These are phyloP conservation scores for Fistularia tabacaria DNA, from an alignment of 2,797 vertebrate genomes.

Conservation along the genomic window DNA sequence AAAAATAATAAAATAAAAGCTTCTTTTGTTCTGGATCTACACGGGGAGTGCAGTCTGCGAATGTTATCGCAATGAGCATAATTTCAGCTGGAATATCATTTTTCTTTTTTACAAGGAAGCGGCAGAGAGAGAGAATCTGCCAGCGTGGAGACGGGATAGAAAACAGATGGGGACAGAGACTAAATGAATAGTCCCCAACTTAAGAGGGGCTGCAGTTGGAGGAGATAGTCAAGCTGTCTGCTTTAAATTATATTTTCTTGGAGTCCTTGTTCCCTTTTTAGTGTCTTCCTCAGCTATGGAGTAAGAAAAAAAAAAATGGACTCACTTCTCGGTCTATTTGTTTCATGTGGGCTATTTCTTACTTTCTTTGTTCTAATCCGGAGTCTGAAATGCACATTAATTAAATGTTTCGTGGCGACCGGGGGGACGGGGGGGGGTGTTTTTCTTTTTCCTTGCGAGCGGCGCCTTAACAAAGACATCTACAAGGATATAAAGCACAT, in stretches of 20 bases:
- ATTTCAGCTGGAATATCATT: slow-evolving; percentile 65
- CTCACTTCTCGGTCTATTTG: slow-evolving; percentile 7
- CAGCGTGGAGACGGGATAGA: slow-evolving; percentile 59
- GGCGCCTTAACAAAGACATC: no score
- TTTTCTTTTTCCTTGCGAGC: no score
- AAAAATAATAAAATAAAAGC: slow-evolving; percentile 23
- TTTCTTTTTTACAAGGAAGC: slow-evolving; percentile 48
- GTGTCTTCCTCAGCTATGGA: slow-evolving; percentile 44
- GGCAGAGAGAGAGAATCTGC: slow-evolving; percentile 62
- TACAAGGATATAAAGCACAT: no score
- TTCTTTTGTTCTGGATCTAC: slow-evolving; percentile 63
- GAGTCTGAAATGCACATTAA: no score
- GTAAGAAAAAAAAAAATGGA: slow-evolving; percentile 8
- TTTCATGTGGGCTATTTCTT: slow-evolving; percentile 20
- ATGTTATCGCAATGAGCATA: slow-evolving; percentile 58
- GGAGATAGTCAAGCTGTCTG: slow-evolving; percentile 56
- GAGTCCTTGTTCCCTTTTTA: slow-evolving; percentile 39
- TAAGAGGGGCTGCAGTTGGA: slow-evolving; percentile 49
- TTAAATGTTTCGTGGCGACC: no score
- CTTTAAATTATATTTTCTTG: slow-evolving; percentile 55
- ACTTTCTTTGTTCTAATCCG: slow-evolving; percentile 27
- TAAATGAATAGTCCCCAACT: slow-evolving; percentile 57
- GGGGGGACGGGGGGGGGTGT: no score
- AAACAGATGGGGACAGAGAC: slow-evolving; percentile 59
- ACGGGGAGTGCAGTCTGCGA: slow-evolving; percentile 35